Base-by-base conservation (phyloP, 2,888 invertebrate genomes). In the Anoncus sp. region DNA sequence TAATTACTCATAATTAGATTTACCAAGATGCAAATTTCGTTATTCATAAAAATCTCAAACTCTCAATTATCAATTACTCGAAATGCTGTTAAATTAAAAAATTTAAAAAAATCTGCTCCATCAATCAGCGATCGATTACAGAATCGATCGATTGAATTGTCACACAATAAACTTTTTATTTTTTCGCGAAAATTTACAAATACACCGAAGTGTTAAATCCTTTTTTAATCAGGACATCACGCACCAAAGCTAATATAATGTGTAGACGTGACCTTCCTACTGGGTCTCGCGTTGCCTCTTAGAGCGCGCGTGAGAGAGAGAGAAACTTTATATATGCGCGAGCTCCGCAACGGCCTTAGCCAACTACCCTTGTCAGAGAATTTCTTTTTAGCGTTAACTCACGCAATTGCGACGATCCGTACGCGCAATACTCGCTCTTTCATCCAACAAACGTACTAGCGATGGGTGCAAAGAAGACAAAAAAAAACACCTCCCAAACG, bases 301-400 rank as follows among this genome's bases (percentile, higher is more conserved):
- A n/a, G n/a, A n/a, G n/a, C n/a, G n/a, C n/a, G n/a, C n/a, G n/a
- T n/a, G n/a, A n/a, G n/a, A n/a, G n/a, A n/a, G n/a, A n/a, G 35
- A 16, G 47, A 31, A 14, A 31, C 18, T 9, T 59, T 14, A n/a
- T 22, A 12, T 18, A 10, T 27, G 60, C 38, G 0, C 53, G 40
- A 20, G 14, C 43, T 6, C 12, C 38, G 38, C 38, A 38, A 38
- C 80, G 81, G 80, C 84, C 83, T 85, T 84, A 82, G 80, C 76
- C 83, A 83, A 81, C 85, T 83, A 86, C 86, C 85, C 86, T 84
- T 82, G 83, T 75, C 72, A 59, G 69, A 59, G 47, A 24, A 65
- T 69, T 67, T 55, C 69, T 71, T 63, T 69, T 40, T 38, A 62
- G 51, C 71, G 62, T 66, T 47, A 53, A 66, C 35, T 55, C 77